Conservation (phyloP, 1,140 invertebrate species). For the Drosophila tani region DNA sequence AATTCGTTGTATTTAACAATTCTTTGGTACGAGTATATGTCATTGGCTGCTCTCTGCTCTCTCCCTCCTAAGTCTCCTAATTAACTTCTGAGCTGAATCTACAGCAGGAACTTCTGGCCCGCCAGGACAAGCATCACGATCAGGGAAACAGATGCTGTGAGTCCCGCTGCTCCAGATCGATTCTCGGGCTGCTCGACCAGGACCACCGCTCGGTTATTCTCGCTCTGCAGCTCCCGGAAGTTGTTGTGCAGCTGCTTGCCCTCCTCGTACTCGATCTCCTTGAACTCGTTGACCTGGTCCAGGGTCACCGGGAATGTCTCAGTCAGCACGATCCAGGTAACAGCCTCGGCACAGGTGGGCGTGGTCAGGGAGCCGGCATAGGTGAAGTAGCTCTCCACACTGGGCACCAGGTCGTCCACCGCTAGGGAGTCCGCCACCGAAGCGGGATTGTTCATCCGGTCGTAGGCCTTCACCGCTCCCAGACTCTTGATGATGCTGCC, state of each 20-base stretch:
- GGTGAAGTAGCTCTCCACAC: constrained; percentile 87
- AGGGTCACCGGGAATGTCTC: constrained; percentile 87
- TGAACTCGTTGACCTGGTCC: constrained; percentile 86
- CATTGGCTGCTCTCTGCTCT: constrained; percentile 34
- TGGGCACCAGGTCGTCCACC: constrained; percentile 86
- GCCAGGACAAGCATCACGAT: constrained; percentile 25
- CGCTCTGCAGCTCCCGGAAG: constrained; percentile 84
- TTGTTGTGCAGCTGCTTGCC: constrained; percentile 84
- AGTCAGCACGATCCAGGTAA: constrained; percentile 90
- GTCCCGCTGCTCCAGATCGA: constrained; percentile 16
- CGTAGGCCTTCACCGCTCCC: constrained; percentile 72
- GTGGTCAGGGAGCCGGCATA: constrained; percentile 92
- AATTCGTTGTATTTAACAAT: constrained; percentile 54
- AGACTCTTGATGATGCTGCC: constrained; percentile 69
- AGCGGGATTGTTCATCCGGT: constrained; percentile 85
- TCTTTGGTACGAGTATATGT: constrained; percentile 69
- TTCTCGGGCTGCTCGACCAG: constrained; percentile 48
- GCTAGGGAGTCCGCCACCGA: constrained; percentile 84
- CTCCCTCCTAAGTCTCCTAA: neutral
- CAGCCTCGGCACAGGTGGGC: constrained; percentile 89
- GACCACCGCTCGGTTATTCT: constrained; percentile 80
- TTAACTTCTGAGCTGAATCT: constrained; percentile 2
- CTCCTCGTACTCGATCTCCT: constrained; percentile 79
- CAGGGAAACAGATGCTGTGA: constrained; percentile 18
- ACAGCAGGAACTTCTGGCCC: constrained; percentile 49